Evolutionary conservation across 2,797 vertebrate species (phyloP).

Genomic region (Chloroceryle inda): DNA sequence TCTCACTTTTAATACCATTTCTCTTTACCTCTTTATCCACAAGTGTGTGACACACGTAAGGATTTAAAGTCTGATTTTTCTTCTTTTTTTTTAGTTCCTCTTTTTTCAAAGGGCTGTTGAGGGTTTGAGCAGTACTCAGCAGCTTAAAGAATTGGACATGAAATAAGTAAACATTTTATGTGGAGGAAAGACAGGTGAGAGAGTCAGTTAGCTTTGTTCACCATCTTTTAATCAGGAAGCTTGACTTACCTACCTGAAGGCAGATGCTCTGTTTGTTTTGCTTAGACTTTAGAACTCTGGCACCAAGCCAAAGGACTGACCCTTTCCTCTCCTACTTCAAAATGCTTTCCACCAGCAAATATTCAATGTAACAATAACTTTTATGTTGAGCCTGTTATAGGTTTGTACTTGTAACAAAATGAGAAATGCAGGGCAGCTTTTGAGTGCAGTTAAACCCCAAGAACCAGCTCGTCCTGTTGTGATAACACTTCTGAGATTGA

Average conservation of each 20-base stretch:
- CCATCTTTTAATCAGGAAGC: background rate
- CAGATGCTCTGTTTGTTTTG: background rate
- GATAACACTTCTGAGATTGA: background rate
- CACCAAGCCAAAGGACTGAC: background rate
- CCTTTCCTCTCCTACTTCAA: background rate
- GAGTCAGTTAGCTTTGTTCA: background rate
- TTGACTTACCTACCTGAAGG: background rate
- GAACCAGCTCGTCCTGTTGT: background rate
- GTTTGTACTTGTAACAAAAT: background rate
- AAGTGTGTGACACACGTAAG: background rate
- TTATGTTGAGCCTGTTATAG: background rate
- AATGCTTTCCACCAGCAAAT: background rate
- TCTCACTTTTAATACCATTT: background rate
- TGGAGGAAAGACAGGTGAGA: background rate
- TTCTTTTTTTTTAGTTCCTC: background rate
- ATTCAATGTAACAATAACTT: background rate
- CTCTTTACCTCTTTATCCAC: background rate
- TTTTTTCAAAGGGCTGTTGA: background rate
- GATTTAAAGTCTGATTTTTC: background rate
- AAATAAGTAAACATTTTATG: background rate
- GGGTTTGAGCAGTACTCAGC: background rate
- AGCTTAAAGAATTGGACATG: background rate
- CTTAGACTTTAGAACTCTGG: background rate
- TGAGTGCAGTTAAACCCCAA: background rate
- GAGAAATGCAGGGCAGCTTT: background rate